These are phyloP conservation scores for Vulpes vulpes DNA, from an alignment of 2,113 vertebrate species.

Conservation along the genomic window DNA sequence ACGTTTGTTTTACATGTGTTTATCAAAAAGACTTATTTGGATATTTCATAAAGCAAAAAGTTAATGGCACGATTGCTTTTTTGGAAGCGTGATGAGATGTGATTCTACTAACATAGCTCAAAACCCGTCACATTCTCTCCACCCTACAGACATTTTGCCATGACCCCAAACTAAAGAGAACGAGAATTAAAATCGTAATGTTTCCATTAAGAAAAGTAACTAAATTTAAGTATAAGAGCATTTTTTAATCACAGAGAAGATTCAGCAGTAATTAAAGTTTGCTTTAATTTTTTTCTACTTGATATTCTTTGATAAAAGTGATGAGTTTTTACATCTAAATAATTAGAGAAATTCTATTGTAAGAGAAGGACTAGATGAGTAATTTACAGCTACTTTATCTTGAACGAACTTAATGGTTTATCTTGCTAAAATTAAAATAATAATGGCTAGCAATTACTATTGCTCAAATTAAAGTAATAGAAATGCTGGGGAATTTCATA, in stretches of 20 bases:
- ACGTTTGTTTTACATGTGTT: not conserved
- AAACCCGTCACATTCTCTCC: not conserved
- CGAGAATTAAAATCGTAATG: not conserved
- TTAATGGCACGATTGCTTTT: not conserved
- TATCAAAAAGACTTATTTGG: not conserved
- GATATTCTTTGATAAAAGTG: not conserved
- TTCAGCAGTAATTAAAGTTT: constrained; percentile 46
- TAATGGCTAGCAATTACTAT: not conserved
- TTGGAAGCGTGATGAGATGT: not conserved
- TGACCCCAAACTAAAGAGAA: not conserved
- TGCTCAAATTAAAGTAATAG: constrained; percentile 42
- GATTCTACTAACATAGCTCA: not conserved
- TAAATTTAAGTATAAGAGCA: not conserved
- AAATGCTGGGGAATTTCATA: constrained; percentile 28
- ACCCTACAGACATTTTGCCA: not conserved
- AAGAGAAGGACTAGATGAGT: not conserved
- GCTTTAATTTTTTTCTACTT: constrained; percentile 22
- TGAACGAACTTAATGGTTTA: not conserved
- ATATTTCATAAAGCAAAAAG: not conserved
- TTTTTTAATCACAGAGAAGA: constrained; percentile 10
- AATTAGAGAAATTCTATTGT: not conserved
- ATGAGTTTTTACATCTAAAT: not conserved
- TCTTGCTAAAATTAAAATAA: constrained; percentile 63
- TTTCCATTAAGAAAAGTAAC: not conserved
- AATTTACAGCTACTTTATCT: constrained; percentile 30